Evolutionary conservation across 2,797 vertebrate species (phyloP), one percentile per base, ranked within the genome.

Genomic region (Catostomus latipinnis): DNA sequence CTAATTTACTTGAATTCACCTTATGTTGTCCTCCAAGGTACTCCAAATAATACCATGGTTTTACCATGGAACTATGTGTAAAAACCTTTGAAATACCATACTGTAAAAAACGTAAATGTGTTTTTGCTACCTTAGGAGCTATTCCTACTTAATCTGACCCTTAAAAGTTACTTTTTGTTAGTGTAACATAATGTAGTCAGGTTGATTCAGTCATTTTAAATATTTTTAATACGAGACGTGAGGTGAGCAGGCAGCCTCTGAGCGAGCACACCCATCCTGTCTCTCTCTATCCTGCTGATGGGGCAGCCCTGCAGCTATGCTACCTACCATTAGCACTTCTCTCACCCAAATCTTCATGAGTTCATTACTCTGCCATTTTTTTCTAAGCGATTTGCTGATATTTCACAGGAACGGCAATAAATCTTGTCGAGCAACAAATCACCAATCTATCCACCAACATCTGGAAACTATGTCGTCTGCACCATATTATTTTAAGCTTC

Each of bases 331-430:
- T 80, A 84, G 88, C 84, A 87, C 84, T 86, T 83, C 88, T 90
- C 92, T 90, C 81, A 65, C 43, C 54, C 89, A 60, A 76, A 92
- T 86, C 91, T 88, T 89, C 89, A 91, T 50, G 70, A 90, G 76
- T 94, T 96, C 92, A 89, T 95, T 95, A 93, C 78, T 80, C 86
- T 78, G 88, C 91, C 88, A 90, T 93, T 92, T 93, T 87, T 89
- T 86, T 88, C 91, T 90, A 84, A 88, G 88, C 88, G 91, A 90
- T 80, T 90, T 89, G 90, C 93, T 92, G 86, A 93, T 92, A 89
- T 94, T 95, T 95, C 93, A 94, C 87, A 93, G 92, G 94, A 92
- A 91, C 88, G 91, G 91, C 93, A 92, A 93, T 80, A 92, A 93
- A 94, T 94, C 93, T 94, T 34, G 12, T 88, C 48, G 81, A 75